These are phyloP conservation scores for Ips nitidus DNA, from an alignment of 1,140 invertebrate species.

Conservation along the genomic window DNA sequence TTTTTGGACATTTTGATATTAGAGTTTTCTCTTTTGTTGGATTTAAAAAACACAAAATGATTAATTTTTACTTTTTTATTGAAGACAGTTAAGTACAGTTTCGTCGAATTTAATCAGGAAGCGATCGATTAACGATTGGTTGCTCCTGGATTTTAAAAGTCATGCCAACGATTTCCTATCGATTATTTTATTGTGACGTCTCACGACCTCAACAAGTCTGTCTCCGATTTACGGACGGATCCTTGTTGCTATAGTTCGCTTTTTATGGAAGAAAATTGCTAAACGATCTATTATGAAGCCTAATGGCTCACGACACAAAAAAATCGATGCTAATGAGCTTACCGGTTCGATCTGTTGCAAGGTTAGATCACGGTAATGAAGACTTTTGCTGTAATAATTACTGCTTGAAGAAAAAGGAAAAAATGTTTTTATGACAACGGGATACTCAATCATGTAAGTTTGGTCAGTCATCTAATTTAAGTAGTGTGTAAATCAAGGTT, in stretches of 20 bases:
- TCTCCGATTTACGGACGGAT: not conserved
- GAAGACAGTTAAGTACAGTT: not conserved
- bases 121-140: not conserved
- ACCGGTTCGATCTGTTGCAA: not conserved
- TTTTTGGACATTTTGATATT: no score
- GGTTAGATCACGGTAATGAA: slow-evolving; percentile 3
- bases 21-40: no score
- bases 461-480: no score
- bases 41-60: not conserved
- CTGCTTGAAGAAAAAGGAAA: no score
- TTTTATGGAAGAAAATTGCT: not conserved
- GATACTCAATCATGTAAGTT: no score
- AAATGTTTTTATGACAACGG: no score
- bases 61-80: not conserved
- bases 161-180: not conserved
- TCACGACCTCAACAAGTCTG: not conserved
- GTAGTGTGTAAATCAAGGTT: no score
- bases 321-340: slow-evolving; percentile 3
- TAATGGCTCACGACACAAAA: not conserved
- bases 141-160: not conserved
- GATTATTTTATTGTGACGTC: not conserved
- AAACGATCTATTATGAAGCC: slow-evolving; percentile 1
- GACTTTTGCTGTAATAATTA: not conserved
- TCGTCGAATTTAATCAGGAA: no score
- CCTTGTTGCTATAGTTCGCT: not conserved